phyloP scores from a whole-genome alignment of 2,797 vertebrate genomes.

The Pygocentrus nattereri region DNA sequence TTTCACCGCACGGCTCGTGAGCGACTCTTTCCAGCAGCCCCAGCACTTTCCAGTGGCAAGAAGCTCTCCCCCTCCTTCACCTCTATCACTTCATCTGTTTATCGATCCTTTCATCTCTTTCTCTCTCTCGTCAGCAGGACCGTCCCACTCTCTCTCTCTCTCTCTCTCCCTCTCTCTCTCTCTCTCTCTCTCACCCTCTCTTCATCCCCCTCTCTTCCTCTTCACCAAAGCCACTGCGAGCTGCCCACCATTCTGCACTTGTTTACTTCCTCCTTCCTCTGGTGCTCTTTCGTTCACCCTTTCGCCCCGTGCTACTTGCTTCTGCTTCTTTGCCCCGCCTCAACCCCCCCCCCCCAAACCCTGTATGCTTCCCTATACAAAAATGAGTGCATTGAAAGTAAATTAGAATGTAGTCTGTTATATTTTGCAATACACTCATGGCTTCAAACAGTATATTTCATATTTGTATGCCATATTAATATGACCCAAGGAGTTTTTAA shows the following conservation, averaged over 20 bases:
- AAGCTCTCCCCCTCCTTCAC: constrained; percentile 55
- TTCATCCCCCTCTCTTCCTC: constrained; percentile 31
- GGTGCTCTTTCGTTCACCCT: background rate
- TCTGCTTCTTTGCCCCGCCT: background rate
- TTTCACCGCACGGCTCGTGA: constrained; percentile 49
- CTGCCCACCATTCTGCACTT: constrained; percentile 17
- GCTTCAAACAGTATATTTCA: background rate
- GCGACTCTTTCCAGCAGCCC: constrained; percentile 62
- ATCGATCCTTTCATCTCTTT: constrained; percentile 63
- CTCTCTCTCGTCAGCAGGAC: constrained; percentile 35
- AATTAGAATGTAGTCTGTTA: background rate
- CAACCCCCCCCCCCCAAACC: background rate
- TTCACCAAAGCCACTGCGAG: constrained; percentile 2
- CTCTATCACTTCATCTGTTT: constrained; percentile 57
- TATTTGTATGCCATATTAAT: background rate
- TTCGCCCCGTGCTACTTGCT: constrained; percentile 27
- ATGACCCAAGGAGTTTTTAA: background rate
- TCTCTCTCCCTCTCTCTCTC: constrained; percentile 15
- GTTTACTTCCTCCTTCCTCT: constrained; percentile 47
- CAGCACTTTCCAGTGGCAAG: constrained; percentile 61
- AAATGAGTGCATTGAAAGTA: background rate
- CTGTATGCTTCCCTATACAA: background rate
- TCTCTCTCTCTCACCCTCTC: constrained; percentile 29
- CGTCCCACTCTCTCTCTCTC: constrained; percentile 3
- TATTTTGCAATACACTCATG: background rate